Conservation (phyloP, 2,113 vertebrate genomes). For the Aix galericulata region DNA sequence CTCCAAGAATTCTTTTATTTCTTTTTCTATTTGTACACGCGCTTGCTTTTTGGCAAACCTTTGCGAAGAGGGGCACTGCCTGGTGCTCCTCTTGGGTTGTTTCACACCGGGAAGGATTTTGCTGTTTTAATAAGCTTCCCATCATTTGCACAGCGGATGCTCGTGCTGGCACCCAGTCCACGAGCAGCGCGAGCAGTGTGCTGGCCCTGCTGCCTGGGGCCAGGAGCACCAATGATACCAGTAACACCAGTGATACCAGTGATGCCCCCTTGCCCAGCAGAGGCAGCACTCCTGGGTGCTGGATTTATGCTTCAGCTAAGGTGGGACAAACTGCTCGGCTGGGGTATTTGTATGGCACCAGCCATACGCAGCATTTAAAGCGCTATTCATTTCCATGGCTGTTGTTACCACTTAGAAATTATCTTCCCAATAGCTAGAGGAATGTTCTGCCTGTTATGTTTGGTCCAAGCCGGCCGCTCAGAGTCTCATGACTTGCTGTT, state of each 20-base stretch:
- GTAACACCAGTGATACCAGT: no score
- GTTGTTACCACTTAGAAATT: background rate
- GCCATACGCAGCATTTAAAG: background rate
- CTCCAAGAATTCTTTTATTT: constrained; percentile 66
- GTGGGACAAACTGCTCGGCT: fast-evolving
- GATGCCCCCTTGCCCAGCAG: background rate
- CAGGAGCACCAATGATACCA: background rate
- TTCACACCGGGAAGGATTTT: background rate
- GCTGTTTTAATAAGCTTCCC: background rate
- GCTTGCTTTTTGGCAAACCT: constrained; percentile 40
- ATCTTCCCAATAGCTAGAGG: background rate
- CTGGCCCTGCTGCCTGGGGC: background rate
- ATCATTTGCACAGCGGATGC: fast-evolving
- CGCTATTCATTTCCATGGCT: background rate
- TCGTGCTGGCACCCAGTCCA: fast-evolving
- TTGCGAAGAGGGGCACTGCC: constrained; percentile 7
- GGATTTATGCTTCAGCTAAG: background rate
- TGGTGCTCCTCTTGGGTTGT: background rate
- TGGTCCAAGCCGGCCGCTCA: background rate
- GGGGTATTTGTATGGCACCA: background rate
- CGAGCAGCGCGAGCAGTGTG: fast-evolving
- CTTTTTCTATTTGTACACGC: constrained; percentile 53
- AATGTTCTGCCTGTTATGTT: background rate
- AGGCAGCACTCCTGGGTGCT: background rate
- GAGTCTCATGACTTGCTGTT: background rate